Evolutionary conservation across 2,797 vertebrate genomes (phyloP), one percentile per base, ranked within the genome.

Genomic region (Chelidonichthys spinosus): DNA sequence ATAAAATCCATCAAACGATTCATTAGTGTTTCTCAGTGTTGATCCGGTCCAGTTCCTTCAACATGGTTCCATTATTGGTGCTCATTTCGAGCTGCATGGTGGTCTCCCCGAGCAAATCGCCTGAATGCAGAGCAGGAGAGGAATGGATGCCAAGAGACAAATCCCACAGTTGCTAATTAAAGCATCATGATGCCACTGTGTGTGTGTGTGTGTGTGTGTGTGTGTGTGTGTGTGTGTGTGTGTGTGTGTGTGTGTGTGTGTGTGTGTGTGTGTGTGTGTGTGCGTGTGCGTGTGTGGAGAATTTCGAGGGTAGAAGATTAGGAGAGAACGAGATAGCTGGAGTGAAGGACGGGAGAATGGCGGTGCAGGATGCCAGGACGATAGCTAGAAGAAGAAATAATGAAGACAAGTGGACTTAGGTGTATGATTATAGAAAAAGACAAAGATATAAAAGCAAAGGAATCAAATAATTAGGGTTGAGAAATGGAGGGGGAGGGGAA

Each of bases 141-240:
- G 63, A 88, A 76, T 67, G 79, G 78, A 82, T 79, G 87, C 89
- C 86, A 82, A 87, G 84, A 86, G 74, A 89, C 85, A 77, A 88
- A 91, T 88, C 84, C 83, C 87, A 77, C 64, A 83, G 81, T 85
- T 58, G 42, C 88, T 91, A 90, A 90, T 91, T 88, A 93, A 88
- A 82, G 84, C 87, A 83, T 81, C 63, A 72, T 75, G 70, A 71
- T 77, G 74, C 72, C 25, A 25, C 25, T 25, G 25, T 25, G 25
- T 25, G 25, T 25, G 25, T 25, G 25, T 25, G 25, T 25, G 39
- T 39, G 50, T 18, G 15, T 46, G 18, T 43, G 7, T 25, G 46
- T 11, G 25, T 63, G 14, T 39, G n/a, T 74, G 18, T 25, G 25
- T 25, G 25, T 25, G 25, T 25, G 25, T 25, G 25, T 25, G 25